Base-by-base conservation (phyloP, 2,888 invertebrate species). In the Polietes domitor region DNA sequence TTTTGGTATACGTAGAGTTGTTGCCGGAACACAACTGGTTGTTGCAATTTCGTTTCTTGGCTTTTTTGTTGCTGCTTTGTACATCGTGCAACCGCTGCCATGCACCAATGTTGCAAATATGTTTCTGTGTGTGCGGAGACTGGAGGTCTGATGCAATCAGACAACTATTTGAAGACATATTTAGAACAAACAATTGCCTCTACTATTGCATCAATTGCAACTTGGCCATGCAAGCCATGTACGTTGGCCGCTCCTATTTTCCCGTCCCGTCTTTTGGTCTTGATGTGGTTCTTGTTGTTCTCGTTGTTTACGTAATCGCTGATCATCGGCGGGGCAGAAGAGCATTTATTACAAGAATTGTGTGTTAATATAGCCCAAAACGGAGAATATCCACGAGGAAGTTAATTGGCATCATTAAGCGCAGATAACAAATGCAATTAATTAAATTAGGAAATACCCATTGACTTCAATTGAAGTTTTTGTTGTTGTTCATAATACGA, bases 131-230 rank as follows among this genome's bases (percentile, higher is more conserved):
- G 10, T 7, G 37, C 37, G 47, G 47, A 12, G 47, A 47, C n/a
- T n/a, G 47, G n/a, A 47, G 53, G 78, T 76, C 68, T 84, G 78
- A 81, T 70, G 81, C 76, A 84, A 79, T 32, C 77, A 75, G 41
- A 37, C 82, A 83, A 74, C 72, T 68, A 79, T 74, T 77, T 83
- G 10, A 70, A 84, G 81, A 81, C 81, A 76, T 81, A 84, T 84
- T 84, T 84, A 84, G 81, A 84, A 84, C 81, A 81, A 81, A 81
- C 76, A 84, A 78, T 41, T 68, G 21, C 68, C 61, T 37, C 65
- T 61, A 61, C 24, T 68, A 50, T 53, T 61, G 55, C 63, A 74
- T 37, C 77, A 77, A 76, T 73, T 76, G 81, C 72, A 71, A 47
- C 43, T 84, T 53, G 76, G 76, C 77, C 70, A 74, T 73, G 61